Conservation (phyloP, 2,113 vertebrate species). For the Channa argus region DNA sequence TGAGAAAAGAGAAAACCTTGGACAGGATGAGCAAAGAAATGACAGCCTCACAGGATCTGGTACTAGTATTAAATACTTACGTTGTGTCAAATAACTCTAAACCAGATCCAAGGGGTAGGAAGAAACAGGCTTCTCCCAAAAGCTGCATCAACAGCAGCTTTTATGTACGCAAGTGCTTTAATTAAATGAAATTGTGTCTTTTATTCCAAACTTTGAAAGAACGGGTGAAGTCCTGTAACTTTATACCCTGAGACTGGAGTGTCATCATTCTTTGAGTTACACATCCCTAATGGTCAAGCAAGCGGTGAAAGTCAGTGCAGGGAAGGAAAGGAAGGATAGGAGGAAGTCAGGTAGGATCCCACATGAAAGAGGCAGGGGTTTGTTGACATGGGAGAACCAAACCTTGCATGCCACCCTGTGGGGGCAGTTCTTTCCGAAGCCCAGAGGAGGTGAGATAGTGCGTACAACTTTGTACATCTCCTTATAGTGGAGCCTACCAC, state of each 20-base stretch:
- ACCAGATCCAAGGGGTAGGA: conserved; percentile 77
- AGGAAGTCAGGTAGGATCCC: conserved; percentile 77
- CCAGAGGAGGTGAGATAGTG: conserved; percentile 99
- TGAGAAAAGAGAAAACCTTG: conserved; percentile 56
- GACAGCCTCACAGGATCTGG: conserved; percentile 76
- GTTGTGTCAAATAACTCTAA: neutral
- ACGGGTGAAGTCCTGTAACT: conserved; percentile 58
- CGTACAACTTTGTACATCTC: conserved; percentile 99
- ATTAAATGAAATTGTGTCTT: neutral
- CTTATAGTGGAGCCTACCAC: conserved; percentile 99
- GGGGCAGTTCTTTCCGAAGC: conserved; percentile 99
- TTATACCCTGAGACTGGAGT: conserved; percentile 68
- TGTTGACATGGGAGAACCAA: conserved; percentile 84
- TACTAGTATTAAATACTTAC: conserved; percentile 51
- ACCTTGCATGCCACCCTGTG: conserved; percentile 99
- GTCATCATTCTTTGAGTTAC: conserved; percentile 75
- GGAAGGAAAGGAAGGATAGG: conserved; percentile 70
- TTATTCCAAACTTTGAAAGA: neutral
- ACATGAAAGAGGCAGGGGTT: conserved; percentile 68
- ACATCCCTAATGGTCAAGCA: conserved; percentile 59
- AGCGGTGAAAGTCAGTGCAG: conserved; percentile 57
- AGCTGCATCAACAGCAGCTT: conserved; percentile 5
- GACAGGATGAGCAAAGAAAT: conserved; percentile 76
- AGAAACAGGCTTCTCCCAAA: conserved; percentile 59
- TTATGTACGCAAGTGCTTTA: neutral